These are phyloP conservation scores for Gibbula magus DNA, from an alignment of 2,888 invertebrate genomes.

Conservation along the genomic window DNA sequence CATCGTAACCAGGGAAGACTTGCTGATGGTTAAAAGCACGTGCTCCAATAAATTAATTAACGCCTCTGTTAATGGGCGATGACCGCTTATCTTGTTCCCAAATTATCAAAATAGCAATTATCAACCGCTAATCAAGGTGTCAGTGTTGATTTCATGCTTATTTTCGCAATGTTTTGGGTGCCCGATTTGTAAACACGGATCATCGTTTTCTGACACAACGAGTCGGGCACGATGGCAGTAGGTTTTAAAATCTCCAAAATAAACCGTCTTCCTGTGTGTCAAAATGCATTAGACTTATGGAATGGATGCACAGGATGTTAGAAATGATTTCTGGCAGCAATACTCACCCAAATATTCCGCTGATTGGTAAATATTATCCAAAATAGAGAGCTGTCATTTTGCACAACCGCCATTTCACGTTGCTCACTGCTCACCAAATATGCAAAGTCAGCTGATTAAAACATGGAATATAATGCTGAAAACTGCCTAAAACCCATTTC, in stretches of 20 bases:
- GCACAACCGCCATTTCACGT: neutral
- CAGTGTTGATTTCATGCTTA: neutral
- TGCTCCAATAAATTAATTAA: neutral
- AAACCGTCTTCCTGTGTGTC: neutral
- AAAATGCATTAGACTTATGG: neutral
- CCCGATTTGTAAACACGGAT: neutral
- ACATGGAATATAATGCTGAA: neutral
- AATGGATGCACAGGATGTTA: neutral
- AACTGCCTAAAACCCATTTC: conserved; percentile 13
- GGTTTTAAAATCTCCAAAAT: neutral
- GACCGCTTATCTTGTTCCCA: neutral
- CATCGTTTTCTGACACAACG: neutral
- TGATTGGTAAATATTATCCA: neutral
- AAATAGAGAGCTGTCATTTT: neutral
- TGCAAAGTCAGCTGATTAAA: neutral
- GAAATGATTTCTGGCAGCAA: neutral
- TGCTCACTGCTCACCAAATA: neutral
- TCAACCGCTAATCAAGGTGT: neutral
- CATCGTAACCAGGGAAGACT: neutral
- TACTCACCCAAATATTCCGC: neutral
- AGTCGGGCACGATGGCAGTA: neutral
- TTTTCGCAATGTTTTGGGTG: neutral
- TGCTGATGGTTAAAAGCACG: neutral
- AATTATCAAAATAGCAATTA: neutral
- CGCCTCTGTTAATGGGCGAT: neutral